Conservation (phyloP, 2,797 vertebrate species). For the Lerista edwardsae region DNA sequence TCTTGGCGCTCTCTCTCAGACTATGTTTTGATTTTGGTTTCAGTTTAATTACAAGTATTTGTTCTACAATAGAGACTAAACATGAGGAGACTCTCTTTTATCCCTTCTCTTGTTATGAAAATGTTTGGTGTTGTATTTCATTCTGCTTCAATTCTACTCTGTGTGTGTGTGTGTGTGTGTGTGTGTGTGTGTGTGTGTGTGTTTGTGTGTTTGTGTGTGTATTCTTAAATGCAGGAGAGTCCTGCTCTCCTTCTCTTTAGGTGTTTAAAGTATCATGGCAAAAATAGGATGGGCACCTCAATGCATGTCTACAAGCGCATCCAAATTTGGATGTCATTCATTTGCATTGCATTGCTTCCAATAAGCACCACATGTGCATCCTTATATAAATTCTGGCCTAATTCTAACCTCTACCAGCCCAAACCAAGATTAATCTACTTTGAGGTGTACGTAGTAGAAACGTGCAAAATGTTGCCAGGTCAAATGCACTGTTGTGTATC, state of each 20-base stretch:
- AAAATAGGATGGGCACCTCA: neutral
- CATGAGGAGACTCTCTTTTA: conserved; percentile 63
- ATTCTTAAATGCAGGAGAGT: neutral
- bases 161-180: too few relatives aligned
- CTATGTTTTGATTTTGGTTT: conserved; percentile 61
- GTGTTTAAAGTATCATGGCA: neutral
- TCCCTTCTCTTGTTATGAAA: conserved; percentile 56
- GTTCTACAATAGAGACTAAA: conserved; percentile 67
- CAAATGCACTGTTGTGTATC: neutral
- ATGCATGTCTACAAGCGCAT: neutral
- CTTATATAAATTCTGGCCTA: neutral
- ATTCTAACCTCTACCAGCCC: too few relatives aligned
- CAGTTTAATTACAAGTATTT: conserved; percentile 70
- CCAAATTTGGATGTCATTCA: neutral
- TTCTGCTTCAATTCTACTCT: conserved; percentile 18
- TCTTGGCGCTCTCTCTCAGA: conserved; percentile 59
- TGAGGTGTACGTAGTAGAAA: too few relatives aligned
- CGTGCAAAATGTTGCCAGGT: neutral
- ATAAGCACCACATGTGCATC: neutral
- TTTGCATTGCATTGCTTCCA: neutral
- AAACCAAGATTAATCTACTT: too few relatives aligned
- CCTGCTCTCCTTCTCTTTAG: neutral
- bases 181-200: too few relatives aligned
- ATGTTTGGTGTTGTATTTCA: conserved; percentile 50
- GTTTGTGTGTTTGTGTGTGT: too few relatives aligned